Evolutionary conservation across 2,888 invertebrate genomes (phyloP).

Genomic region (Cephus spinipes): DNA sequence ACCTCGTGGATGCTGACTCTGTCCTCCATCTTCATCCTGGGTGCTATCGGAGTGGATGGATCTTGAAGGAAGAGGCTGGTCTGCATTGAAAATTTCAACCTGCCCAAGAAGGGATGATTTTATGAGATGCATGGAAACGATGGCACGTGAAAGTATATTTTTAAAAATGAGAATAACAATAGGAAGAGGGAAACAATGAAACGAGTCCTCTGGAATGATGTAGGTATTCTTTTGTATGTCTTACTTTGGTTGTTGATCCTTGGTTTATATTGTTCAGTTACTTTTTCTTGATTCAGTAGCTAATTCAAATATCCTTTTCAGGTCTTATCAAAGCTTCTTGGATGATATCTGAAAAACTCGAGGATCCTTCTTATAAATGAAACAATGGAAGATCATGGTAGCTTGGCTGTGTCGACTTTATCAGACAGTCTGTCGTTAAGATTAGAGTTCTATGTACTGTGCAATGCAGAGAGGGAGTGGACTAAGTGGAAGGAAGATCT

Average conservation of each 20-base stretch:
- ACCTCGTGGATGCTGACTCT: neutral
- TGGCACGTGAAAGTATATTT: slow-evolving; percentile 44
- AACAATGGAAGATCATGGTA: slow-evolving; percentile 40
- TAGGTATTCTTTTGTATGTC: neutral
- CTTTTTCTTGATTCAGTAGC: neutral
- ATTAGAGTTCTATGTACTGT: slow-evolving; percentile 40
- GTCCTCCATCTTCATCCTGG: neutral
- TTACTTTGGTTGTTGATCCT: neutral
- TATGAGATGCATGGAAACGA: slow-evolving; percentile 31
- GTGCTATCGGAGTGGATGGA: slow-evolving; percentile 5
- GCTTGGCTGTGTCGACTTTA: slow-evolving; percentile 43
- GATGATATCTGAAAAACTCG: slow-evolving; percentile 20
- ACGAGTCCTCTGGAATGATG: neutral
- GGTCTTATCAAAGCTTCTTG: neutral
- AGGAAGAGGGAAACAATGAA: slow-evolving; percentile 2
- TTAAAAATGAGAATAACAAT: slow-evolving; percentile 26
- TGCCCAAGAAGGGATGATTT: slow-evolving; percentile 14
- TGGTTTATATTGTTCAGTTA: neutral
- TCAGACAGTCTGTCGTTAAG: slow-evolving; percentile 55
- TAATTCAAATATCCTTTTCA: neutral
- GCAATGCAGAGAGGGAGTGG: neutral
- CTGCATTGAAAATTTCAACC: slow-evolving; percentile 35
- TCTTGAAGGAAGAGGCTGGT: neutral
- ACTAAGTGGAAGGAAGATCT: neutral
- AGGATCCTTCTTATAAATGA: slow-evolving; percentile 42